Percentiles rank a stretch among this genome's conserved stretches.
Conservation (phyloP, 2,888 invertebrate genomes). For the Drosophila neotestacea region DNA sequence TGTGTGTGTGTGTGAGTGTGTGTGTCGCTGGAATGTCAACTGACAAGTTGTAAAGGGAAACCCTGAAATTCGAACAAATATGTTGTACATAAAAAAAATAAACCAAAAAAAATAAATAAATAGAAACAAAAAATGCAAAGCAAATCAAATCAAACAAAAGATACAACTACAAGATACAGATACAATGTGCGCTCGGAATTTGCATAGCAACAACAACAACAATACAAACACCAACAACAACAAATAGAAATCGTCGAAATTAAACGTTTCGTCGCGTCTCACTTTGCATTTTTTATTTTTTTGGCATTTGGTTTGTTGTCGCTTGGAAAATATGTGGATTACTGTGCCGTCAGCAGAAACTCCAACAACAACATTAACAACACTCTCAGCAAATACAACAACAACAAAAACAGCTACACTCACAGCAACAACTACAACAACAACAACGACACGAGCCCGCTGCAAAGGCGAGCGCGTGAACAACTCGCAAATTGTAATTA, state of each 20-base stretch:
- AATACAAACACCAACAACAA: conserved; percentile 1
- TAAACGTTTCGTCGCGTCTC: conserved; percentile 32
- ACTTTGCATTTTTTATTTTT: conserved; percentile 46
- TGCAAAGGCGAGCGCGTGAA: conserved; percentile 45
- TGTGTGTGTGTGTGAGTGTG: conserved; percentile 37
- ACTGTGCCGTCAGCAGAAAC: conserved; percentile 71
- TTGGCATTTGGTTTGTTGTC: conserved; percentile 48
- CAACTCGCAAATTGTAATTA: conserved; percentile 49
- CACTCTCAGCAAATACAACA: conserved; percentile 3
- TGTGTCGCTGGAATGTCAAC: conserved; percentile 72
- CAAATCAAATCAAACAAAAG: conserved; percentile 45
- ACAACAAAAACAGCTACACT: conserved; percentile 31
- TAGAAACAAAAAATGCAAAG: conserved; percentile 27
- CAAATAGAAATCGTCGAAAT: conserved; percentile 34
- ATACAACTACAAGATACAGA: conserved; percentile 34
- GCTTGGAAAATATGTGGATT: conserved; percentile 76
- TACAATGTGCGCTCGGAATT: conserved; percentile 41
- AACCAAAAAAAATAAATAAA: background rate
- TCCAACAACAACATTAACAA: conserved; percentile 32
- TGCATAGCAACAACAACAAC: conserved; percentile 40
- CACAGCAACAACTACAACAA: conserved; percentile 22
- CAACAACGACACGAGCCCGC: conserved; percentile 39
- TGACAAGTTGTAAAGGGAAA: conserved; percentile 79
- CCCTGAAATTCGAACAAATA: conserved; percentile 56
- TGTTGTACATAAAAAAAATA: conserved; percentile 35